Evolutionary conservation across 2,888 invertebrate species (phyloP).

Genomic region (Ganaspis brasiliensis): DNA sequence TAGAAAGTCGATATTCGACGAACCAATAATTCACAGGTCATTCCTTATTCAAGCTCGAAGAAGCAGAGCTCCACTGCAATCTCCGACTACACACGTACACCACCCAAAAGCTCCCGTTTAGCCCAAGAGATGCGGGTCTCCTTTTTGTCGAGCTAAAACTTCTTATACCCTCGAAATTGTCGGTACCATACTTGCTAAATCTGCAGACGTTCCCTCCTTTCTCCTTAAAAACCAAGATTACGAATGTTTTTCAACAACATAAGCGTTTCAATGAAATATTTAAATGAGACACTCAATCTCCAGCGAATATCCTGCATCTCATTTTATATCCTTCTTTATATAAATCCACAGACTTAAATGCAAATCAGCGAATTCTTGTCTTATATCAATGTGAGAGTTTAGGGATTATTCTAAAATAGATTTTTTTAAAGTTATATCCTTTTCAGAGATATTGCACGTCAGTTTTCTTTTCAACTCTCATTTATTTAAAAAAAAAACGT

Average conservation of each 20-base stretch:
- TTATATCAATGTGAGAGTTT: slow-evolving; percentile 27
- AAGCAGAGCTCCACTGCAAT: slow-evolving; percentile 34
- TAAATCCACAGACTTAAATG: slow-evolving; percentile 52
- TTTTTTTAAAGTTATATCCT: too few species aligned
- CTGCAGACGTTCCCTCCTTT: neutral
- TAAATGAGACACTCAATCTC: slow-evolving; percentile 62
- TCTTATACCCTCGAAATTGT: neutral
- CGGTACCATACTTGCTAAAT: neutral
- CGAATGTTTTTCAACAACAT: slow-evolving; percentile 66
- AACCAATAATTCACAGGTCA: slow-evolving; percentile 62
- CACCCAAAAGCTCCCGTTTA: neutral
- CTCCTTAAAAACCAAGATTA: slow-evolving; percentile 64
- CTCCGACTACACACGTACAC: slow-evolving; percentile 26
- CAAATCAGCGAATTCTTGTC: slow-evolving; percentile 49
- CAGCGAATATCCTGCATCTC: slow-evolving; percentile 54
- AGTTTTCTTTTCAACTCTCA: too few species aligned
- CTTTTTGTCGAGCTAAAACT: neutral
- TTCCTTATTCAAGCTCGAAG: slow-evolving; percentile 61
- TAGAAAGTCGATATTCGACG: slow-evolving; percentile 62
- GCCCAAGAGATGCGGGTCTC: neutral
- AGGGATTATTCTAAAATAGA: too few species aligned
- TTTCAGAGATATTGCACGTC: too few species aligned
- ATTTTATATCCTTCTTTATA: slow-evolving; percentile 47
- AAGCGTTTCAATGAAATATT: slow-evolving; percentile 71
- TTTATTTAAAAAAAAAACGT: too few species aligned